Conservation (phyloP, 2,888 invertebrate genomes). For the Acronicta leporina region DNA sequence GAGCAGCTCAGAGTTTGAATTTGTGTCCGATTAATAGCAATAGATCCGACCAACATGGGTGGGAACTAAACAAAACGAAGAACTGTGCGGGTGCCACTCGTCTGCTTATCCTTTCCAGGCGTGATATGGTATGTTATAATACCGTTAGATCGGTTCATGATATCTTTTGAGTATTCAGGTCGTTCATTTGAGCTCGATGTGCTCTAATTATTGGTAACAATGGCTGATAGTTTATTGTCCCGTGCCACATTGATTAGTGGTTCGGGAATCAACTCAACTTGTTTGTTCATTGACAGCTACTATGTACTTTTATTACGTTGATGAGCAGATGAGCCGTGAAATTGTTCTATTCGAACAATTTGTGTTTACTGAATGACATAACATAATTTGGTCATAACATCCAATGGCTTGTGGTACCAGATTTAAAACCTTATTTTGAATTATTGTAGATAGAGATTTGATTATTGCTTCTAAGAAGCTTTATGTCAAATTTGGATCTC, state of each 20-base stretch:
- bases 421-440: no score
- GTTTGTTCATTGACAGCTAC: slow-evolving; percentile 27
- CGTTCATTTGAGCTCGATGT: slow-evolving; percentile 63
- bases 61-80: no score
- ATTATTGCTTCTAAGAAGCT: no score
- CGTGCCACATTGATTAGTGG: slow-evolving; percentile 20
- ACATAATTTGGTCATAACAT: no score
- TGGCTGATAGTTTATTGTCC: slow-evolving; percentile 68
- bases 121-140: background rate
- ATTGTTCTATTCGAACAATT: slow-evolving; percentile 36
- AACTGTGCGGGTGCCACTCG: no score
- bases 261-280: slow-evolving; percentile 43
- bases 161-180: slow-evolving; percentile 61
- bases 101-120: no score
- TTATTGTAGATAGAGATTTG: no score
- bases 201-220: slow-evolving; percentile 74
- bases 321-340: slow-evolving; percentile 40
- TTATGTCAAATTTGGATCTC: no score
- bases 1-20: no score
- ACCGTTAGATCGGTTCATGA: slow-evolving; percentile 57
- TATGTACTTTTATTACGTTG: slow-evolving; percentile 17
- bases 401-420: no score
- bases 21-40: no score
- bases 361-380: background rate
- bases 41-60: no score